Conservation (phyloP, 30 jellyfish, hydroid and myxozoan species). For the Aurelia sp. region DNA sequence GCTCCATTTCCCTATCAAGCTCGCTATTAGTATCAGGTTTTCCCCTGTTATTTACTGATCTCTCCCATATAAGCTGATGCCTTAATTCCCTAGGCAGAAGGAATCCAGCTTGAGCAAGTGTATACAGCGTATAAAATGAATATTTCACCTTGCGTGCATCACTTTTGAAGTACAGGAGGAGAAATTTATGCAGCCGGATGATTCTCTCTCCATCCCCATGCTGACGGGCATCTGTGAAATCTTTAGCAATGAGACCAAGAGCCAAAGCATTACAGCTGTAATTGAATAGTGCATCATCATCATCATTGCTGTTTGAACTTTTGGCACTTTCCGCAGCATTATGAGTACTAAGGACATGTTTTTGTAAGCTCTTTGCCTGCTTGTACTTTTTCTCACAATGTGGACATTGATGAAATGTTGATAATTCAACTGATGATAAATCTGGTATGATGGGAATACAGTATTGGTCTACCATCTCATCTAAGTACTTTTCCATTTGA, state of each 20-base stretch:
- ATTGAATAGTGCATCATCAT: too few relatives aligned
- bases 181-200: constrained; percentile 7
- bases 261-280: too few relatives aligned
- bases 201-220: constrained; percentile 48
- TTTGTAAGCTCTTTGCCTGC: neutral
- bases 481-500: neutral
- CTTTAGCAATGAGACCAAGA: constrained; percentile 1
- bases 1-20: constrained; percentile 33
- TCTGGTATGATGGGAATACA: constrained; percentile 5
- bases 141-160: constrained; percentile 1
- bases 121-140: constrained; percentile 6
- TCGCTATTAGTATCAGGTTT: constrained; percentile 4
- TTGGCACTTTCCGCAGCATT: too few relatives aligned
- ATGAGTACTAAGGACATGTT: neutral
- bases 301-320: too few relatives aligned
- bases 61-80: constrained; percentile 2
- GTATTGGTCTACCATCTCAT: neutral
- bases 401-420: too few relatives aligned
- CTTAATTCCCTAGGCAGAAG: constrained; percentile 22
- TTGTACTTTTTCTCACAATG: neutral
- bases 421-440: too few relatives aligned
- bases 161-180: neutral
- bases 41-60: constrained; percentile 25
- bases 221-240: constrained; percentile 27
- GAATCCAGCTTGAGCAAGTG: neutral